Base-by-base conservation (phyloP, 2,888 invertebrate species). In the Lamellibrachia columna region DNA sequence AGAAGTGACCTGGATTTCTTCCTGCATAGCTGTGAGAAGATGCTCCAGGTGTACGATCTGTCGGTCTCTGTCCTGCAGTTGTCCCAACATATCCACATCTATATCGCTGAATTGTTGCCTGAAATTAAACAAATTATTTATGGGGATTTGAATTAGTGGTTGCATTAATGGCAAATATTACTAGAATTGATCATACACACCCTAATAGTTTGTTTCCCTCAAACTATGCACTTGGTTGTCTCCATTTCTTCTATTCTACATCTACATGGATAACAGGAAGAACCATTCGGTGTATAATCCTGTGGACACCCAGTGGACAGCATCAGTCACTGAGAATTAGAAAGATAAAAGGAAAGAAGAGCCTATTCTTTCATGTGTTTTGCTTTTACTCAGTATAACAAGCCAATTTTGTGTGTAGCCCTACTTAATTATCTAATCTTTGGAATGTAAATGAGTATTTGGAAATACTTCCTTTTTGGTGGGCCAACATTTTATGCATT, bases 11-110 rank as follows among this genome's bases (percentile, higher is more conserved):
- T 94, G 94, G 22, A 75, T 11, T 92, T 95, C 95, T 92, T 95
- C 95, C 92, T 95, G 94, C 7, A 95, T 92, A n/a, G 93, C 92
- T n/a, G 94, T 93, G 22, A 95, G 93, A 60, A 94, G 92, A 92
- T 95, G 94, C 58, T 95, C 94, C 90, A 96, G 93, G 92, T 95
- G 95, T 22, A 94, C 94, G 40, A 96, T 95, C 40, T 95, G 94
- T 92, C 95, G 95, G 93, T 95, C 95, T 93, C 94, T 94, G 92
- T 95, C 94, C 55, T 94, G 93, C 53, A 96, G 91, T n/a, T 52
- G 11, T n/a, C 52, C 92, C 90, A 92, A 9, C 75, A 75, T 22
- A 75, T 22, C 40, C 91, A 91, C 52, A 91, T 91, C 53, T 28
- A n/a, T 91, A 28, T 40, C 91, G 40, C 22, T 4, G 15, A 52